A percentile compares a stretch with the other conserved stretches of the same genome.
Conservation (phyloP, 2,888 invertebrate genomes). For the Trilocha varians region DNA sequence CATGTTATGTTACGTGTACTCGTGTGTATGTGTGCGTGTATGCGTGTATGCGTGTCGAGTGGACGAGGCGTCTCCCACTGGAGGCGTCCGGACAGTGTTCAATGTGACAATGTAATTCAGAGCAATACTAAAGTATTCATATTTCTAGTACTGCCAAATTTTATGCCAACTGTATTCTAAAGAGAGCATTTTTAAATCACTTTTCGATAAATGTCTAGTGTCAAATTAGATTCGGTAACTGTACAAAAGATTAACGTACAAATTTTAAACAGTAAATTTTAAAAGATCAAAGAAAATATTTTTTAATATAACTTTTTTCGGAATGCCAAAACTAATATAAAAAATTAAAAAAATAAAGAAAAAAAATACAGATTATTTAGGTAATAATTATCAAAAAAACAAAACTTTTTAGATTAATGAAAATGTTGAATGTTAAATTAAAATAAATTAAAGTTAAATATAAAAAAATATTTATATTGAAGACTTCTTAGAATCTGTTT, state of each 20-base stretch:
- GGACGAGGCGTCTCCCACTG: constrained; percentile 42
- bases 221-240: constrained; percentile 72
- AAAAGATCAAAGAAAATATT: constrained; percentile 63
- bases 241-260: constrained; percentile 70
- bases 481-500: constrained; percentile 72
- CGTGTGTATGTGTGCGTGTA: constrained; percentile 25
- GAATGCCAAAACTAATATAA: constrained; percentile 70
- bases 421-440: constrained; percentile 63
- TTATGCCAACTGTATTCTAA: constrained; percentile 70
- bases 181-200: constrained; percentile 56
- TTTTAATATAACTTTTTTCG: constrained; percentile 72
- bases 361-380: constrained; percentile 68
- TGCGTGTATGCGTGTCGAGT: too few species aligned
- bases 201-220: constrained; percentile 69
- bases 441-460: constrained; percentile 36
- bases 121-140: constrained; percentile 74
- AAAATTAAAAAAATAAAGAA: constrained; percentile 17
- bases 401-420: constrained; percentile 32
- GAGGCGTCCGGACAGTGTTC: constrained; percentile 58
- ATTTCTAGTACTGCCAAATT: constrained; percentile 71
- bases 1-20: constrained; percentile 16
- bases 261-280: constrained; percentile 69
- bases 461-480: constrained; percentile 22
- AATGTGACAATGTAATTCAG: constrained; percentile 70
- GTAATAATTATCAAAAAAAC: constrained; percentile 55